A percentile compares a stretch with the other conserved stretches of the same genome.
Conservation (phyloP, 1,140 invertebrate genomes). For the Hylyphantes graminicola region DNA sequence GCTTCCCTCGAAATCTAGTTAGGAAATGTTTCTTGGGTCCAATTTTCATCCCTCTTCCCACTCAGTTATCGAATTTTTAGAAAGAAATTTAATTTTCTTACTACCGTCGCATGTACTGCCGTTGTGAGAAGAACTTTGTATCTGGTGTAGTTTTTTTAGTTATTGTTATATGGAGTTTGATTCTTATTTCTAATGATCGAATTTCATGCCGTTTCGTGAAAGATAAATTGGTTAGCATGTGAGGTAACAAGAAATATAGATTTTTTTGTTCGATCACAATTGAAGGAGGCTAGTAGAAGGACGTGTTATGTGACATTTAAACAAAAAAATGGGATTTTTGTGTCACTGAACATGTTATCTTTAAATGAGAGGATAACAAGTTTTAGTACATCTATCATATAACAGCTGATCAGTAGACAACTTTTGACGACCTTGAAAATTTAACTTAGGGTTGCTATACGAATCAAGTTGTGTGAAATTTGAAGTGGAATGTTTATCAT, state of each 20-base stretch:
- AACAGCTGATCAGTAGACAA: no score
- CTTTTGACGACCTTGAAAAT: no score
- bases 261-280: constrained; percentile 5
- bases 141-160: constrained; percentile 1
- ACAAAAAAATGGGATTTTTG: no score
- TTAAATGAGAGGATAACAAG: no score
- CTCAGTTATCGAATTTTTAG: constrained; percentile 31
- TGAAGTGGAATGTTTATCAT: no score
- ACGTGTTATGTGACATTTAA: no score
- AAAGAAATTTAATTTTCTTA: constrained; percentile 38
- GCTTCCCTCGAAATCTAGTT: constrained; percentile 15
- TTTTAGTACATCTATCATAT: no score
- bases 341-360: no score
- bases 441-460: no score
- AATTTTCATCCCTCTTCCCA: constrained; percentile 14
- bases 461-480: no score
- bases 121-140: neutral
- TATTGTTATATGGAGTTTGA: neutral
- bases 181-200: constrained; percentile 27
- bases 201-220: constrained; percentile 1
- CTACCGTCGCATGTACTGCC: neutral
- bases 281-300: no score
- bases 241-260: constrained; percentile 12
- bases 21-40: constrained; percentile 40
- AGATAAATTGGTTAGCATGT: constrained; percentile 2